These are phyloP conservation scores for Hetaerina americana DNA, from an alignment of 1,140 invertebrate species.

Conservation along the genomic window DNA sequence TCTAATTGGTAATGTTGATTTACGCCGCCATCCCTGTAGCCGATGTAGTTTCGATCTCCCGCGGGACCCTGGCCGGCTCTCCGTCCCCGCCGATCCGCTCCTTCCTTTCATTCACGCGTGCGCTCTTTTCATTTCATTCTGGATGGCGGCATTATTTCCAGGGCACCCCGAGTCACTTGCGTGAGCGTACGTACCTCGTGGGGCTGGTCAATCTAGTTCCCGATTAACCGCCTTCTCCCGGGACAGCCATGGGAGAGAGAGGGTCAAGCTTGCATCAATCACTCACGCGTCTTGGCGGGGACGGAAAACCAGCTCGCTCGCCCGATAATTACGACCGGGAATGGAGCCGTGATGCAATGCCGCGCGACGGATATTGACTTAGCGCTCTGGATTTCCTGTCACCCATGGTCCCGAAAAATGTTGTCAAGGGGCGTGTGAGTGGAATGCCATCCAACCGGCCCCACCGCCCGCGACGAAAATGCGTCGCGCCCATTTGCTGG, in stretches of 20 bases:
- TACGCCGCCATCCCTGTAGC: too few relatives aligned
- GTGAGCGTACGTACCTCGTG: background rate
- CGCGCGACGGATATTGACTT: too few relatives aligned
- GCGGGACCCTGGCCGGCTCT: too few relatives aligned
- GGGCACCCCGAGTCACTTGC: background rate
- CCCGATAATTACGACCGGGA: background rate
- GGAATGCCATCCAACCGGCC: too few relatives aligned
- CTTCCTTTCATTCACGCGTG: background rate
- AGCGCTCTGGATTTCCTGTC: too few relatives aligned
- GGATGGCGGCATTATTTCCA: background rate
- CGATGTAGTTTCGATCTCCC: too few relatives aligned
- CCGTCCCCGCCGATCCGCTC: too few relatives aligned
- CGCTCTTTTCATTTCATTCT: background rate
- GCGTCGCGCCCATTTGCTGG: too few relatives aligned
- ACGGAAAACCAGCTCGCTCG: background rate
- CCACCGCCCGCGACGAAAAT: too few relatives aligned
- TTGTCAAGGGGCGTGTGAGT: too few relatives aligned
- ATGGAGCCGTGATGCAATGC: background rate
- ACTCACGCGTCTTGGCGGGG: background rate
- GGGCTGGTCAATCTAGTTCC: background rate
- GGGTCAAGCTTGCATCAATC: background rate
- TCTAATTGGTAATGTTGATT: too few relatives aligned
- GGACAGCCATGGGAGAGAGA: background rate
- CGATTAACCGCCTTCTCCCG: background rate
- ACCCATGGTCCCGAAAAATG: too few relatives aligned